A percentile compares a stretch with the other conserved stretches of the same genome.
These are phyloP conservation scores for Bufo gargarizans DNA, from an alignment of 2,113 vertebrate species.

Conservation along the genomic window DNA sequence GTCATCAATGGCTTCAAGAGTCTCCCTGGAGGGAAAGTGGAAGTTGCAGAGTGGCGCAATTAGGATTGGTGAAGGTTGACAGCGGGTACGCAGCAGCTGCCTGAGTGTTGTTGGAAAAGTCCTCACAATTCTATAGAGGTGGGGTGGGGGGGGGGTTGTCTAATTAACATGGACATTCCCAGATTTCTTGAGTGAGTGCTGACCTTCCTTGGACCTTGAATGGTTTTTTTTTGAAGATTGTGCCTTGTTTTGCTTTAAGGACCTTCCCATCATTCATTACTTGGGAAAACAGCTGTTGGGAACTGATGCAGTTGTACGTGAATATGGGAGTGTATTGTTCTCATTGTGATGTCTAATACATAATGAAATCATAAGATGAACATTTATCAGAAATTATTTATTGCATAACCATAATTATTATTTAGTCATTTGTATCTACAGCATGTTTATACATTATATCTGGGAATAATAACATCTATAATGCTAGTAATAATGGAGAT, in stretches of 20 bases:
- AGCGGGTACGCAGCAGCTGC: constrained; percentile 32
- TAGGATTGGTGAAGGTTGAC: constrained; percentile 33
- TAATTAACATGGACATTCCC: constrained; percentile 35
- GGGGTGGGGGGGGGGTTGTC: not conserved
- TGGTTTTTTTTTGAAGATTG: constrained; percentile 25
- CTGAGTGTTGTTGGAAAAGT: not conserved
- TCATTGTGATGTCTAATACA: not conserved
- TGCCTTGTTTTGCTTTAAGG: constrained; percentile 5
- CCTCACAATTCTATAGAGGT: not conserved
- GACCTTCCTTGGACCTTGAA: constrained; percentile 38
- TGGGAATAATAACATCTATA: too few relatives aligned
- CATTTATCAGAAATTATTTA: too few relatives aligned
- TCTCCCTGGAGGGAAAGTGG: not conserved
- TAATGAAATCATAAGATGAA: too few relatives aligned
- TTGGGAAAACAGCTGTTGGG: constrained; percentile 2
- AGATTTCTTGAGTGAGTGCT: constrained; percentile 21
- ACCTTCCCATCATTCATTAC: constrained; percentile 40
- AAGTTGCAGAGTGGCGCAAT: not conserved
- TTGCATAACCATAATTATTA: too few relatives aligned
- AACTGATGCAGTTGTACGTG: not conserved
- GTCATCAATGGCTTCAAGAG: not conserved
- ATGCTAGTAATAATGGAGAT: too few relatives aligned
- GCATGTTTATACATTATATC: too few relatives aligned
- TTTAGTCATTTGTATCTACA: too few relatives aligned
- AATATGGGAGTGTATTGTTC: not conserved